Percentiles rank a stretch among this genome's conserved stretches.
phyloP scores from a whole-genome alignment of 2,888 invertebrate genomes.

The Theretra japonica region DNA sequence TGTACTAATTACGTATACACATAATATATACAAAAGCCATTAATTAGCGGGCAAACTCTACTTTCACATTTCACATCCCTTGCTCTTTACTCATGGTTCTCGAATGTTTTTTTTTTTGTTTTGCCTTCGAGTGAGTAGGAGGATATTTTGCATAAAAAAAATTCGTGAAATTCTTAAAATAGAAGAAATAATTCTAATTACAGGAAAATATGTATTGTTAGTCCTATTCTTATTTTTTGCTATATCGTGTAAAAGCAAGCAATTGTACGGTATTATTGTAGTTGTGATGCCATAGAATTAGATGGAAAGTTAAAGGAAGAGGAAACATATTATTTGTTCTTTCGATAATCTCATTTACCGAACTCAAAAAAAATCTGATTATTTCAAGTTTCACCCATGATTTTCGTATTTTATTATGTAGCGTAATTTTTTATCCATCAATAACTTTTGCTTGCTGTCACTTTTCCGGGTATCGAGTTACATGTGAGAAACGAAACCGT shows the following conservation, averaged over 20 bases:
- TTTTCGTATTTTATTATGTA: no score
- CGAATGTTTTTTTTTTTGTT: slow-evolving; percentile 46
- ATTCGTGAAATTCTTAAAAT: neutral
- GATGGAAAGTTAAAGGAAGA: no score
- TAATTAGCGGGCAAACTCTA: slow-evolving; percentile 49
- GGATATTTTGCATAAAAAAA: neutral
- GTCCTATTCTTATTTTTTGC: no score
- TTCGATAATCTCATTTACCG: no score
- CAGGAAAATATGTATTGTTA: neutral
- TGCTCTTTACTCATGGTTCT: slow-evolving; percentile 57
- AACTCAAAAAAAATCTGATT: no score
- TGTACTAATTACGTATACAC: slow-evolving; percentile 23
- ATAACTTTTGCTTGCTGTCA: no score
- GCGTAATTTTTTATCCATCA: no score
- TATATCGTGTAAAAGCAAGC: no score
- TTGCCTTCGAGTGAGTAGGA: neutral
- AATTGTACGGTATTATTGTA: no score
- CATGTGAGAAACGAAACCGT: slow-evolving; percentile 50
- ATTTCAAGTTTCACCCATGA: no score
- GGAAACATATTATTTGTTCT: no score
- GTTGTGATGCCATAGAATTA: no score
- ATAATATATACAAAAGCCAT: slow-evolving; percentile 39
- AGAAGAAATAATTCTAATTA: neutral
- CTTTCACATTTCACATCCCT: slow-evolving; percentile 72
- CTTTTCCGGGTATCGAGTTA: slow-evolving; percentile 6